phyloP scores from a whole-genome alignment of 2,888 invertebrate species.

The Phalera bucephala region DNA sequence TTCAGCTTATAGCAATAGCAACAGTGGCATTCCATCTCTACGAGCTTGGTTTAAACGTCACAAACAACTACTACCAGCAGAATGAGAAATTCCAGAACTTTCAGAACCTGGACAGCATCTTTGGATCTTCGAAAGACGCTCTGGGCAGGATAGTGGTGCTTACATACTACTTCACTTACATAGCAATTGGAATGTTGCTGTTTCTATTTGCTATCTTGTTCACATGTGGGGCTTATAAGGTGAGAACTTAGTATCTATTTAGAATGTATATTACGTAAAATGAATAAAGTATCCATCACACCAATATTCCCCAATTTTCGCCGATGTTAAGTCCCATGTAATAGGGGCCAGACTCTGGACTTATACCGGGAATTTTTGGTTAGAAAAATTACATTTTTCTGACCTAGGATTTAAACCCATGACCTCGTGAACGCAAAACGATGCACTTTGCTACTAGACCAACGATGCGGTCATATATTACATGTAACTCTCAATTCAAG shows the following conservation, averaged over 20 bases:
- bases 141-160: conserved; percentile 53
- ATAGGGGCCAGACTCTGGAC: no score
- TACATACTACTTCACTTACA: conserved; percentile 61
- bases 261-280: no score
- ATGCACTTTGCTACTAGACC: no score
- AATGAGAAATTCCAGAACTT: conserved; percentile 62
- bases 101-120: conserved; percentile 64
- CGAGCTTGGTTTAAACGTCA: conserved; percentile 55
- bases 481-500: no score
- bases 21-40: conserved; percentile 62
- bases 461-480: no score
- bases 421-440: no score
- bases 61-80: conserved; percentile 51
- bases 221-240: conserved; percentile 69
- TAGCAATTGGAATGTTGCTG: conserved; percentile 53
- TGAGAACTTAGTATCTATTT: conserved; percentile 36
- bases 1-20: conserved; percentile 65
- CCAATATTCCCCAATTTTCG: no score
- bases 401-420: no score
- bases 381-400: no score
- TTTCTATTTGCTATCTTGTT: conserved; percentile 60
- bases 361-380: no score
- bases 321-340: no score
- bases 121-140: conserved; percentile 55
- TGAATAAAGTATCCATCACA: no score